Conservation (phyloP, 2,797 vertebrate genomes). For the Cyclura pinguis region DNA sequence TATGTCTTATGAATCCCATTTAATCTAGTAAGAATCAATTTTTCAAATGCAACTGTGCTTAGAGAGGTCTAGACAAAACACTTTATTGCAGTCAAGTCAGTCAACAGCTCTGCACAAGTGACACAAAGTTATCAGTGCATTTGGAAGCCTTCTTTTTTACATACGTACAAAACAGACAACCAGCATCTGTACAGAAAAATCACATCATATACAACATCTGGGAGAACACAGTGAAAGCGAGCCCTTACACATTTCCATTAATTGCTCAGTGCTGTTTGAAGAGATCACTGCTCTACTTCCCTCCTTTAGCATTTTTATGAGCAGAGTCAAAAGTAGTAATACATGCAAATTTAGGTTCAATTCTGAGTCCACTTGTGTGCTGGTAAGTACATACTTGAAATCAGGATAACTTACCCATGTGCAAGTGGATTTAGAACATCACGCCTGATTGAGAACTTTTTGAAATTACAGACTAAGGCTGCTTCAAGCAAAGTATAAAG, state of each 20-base stretch:
- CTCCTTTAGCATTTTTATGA: not conserved
- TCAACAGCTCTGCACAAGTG: rapidly evolving
- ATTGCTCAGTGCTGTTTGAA: not conserved
- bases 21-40: not conserved
- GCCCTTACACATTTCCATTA: not conserved
- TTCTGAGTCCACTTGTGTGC: not conserved
- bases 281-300: not conserved
- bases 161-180: slow-evolving; percentile 33
- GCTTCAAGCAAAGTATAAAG: not conserved
- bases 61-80: not conserved
- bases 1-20: not conserved
- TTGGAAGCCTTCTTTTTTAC: not conserved
- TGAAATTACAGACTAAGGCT: not conserved
- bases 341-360: slow-evolving; percentile 14
- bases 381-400: slow-evolving; percentile 19
- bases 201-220: not conserved
- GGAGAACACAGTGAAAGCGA: not conserved
- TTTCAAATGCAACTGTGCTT: slow-evolving; percentile 18
- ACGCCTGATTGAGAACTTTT: not conserved
- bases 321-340: rapidly evolving
- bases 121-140: slow-evolving; percentile 1
- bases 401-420: not conserved
- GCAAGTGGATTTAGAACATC: slow-evolving; percentile 23
- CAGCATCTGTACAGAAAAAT: slow-evolving; percentile 24
- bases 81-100: not conserved